phyloP scores from a whole-genome alignment of 2,113 vertebrate genomes.

The Xiphophorus hellerii region DNA sequence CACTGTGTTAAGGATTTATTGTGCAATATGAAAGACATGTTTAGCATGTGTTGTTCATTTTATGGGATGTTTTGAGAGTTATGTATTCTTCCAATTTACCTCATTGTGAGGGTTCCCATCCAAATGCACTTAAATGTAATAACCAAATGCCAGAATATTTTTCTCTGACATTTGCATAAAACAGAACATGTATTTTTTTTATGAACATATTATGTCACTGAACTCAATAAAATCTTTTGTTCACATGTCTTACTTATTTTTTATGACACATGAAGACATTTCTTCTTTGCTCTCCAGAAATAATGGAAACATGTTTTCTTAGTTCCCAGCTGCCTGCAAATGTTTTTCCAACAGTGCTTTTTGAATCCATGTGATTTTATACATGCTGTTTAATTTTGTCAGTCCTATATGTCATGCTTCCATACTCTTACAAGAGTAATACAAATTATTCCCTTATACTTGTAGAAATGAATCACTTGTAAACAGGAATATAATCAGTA shows the following conservation, averaged over 20 bases:
- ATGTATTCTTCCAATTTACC: neutral
- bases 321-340: no score
- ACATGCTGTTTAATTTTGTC: neutral
- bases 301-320: no score
- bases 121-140: neutral
- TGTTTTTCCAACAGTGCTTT: no score
- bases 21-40: neutral
- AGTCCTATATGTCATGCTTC: neutral
- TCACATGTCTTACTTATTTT: neutral
- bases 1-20: neutral
- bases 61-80: neutral
- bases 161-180: neutral
- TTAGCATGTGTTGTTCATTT: neutral
- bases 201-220: neutral
- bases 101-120: neutral
- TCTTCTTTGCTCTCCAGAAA: no score
- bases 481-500: neutral
- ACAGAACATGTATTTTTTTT: neutral
- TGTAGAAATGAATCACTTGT: neutral
- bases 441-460: neutral
- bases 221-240: slow-evolving; percentile 23
- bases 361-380: no score
- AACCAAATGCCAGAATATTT: neutral
- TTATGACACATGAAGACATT: no score
- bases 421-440: neutral